Conservation (phyloP, 2,888 invertebrate species). For the Gymnosoma rotundatum region DNA sequence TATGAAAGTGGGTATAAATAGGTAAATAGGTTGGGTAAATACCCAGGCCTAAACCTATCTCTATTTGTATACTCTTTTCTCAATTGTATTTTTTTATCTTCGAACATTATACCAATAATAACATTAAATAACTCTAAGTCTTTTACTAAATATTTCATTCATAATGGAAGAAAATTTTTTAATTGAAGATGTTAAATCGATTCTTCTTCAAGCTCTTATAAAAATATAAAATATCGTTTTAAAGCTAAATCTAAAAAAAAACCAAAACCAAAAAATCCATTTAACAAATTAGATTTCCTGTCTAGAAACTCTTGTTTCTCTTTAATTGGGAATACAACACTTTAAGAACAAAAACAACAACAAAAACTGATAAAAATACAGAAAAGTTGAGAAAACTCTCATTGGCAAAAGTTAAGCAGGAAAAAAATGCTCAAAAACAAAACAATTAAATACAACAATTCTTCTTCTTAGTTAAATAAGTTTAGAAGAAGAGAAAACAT, state of each 20-base stretch:
- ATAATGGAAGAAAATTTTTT: neutral
- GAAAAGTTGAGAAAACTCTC: neutral
- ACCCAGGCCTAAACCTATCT: too few species aligned
- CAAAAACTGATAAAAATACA: neutral
- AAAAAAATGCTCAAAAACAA: neutral
- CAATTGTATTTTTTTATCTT: too few species aligned
- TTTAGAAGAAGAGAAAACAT: neutral
- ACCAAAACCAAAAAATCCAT: constrained; percentile 34
- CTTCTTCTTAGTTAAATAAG: constrained; percentile 22
- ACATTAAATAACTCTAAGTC: too few species aligned
- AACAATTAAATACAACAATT: constrained; percentile 5
- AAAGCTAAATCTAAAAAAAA: neutral
- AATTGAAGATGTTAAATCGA: neutral
- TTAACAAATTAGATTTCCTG: constrained; percentile 46
- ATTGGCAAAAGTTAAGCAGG: neutral
- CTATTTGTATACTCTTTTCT: too few species aligned
- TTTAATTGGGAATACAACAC: neutral
- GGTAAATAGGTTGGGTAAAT: too few species aligned
- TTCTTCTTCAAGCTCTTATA: neutral
- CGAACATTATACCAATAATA: too few species aligned
- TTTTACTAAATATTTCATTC: neutral
- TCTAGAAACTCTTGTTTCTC: constrained; percentile 4
- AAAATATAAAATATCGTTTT: neutral
- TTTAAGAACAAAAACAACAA: neutral
- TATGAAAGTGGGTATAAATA: too few species aligned